These are phyloP conservation scores for Gavia stellata DNA, from an alignment of 2,113 vertebrate genomes.

Conservation along the genomic window DNA sequence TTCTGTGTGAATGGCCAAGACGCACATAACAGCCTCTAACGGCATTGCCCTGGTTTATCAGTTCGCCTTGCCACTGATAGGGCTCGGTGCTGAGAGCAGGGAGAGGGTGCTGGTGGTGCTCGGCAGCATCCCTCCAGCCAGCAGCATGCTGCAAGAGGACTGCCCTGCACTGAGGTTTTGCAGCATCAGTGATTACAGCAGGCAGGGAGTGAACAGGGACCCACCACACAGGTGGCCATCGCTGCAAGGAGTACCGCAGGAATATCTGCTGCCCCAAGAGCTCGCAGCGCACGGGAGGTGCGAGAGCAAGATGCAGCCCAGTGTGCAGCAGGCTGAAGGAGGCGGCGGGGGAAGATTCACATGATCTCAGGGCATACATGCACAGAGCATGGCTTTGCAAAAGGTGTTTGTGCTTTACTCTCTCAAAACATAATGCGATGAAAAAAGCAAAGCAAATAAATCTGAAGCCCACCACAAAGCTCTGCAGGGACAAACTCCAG, in stretches of 20 bases:
- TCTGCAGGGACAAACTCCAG: neutral
- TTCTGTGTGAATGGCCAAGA: neutral
- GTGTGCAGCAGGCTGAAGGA: neutral
- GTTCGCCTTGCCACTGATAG: neutral
- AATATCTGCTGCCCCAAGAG: neutral
- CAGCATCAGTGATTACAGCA: neutral
- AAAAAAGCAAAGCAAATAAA: neutral
- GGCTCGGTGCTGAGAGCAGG: neutral
- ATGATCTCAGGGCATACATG: rapidly evolving
- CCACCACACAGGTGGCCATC: neutral
- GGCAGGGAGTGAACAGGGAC: neutral
- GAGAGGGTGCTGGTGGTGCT: neutral
- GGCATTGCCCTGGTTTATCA: neutral
- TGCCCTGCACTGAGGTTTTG: neutral
- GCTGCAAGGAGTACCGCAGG: rapidly evolving
- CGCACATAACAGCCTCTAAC: rapidly evolving
- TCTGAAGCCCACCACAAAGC: neutral
- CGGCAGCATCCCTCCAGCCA: neutral
- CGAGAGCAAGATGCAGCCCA: neutral
- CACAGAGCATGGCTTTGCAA: neutral
- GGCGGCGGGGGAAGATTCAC: neutral
- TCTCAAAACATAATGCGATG: neutral
- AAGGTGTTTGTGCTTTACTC: neutral
- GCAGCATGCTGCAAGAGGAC: neutral
- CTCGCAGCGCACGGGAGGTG: rapidly evolving